phyloP scores from a whole-genome alignment of 2,888 invertebrate species.

The Amiota mariae region DNA sequence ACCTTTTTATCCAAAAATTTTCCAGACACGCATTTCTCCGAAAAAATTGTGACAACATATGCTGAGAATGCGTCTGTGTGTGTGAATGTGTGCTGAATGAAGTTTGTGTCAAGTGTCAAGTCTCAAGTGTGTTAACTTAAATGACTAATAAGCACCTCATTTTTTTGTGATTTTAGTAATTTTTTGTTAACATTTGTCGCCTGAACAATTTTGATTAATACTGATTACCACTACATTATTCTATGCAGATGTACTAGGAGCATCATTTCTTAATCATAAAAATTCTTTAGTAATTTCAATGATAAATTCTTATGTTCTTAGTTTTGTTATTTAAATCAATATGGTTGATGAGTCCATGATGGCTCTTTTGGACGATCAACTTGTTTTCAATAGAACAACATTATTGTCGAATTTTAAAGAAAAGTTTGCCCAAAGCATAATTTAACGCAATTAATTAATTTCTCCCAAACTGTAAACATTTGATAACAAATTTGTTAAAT shows the following conservation, averaged over 20 bases:
- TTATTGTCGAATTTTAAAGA: not conserved
- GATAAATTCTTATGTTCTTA: too few species aligned
- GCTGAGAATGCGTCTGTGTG: too few species aligned
- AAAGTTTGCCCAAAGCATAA: slow-evolving; percentile 3
- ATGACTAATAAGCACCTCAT: not conserved
- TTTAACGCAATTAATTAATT: slow-evolving; percentile 62
- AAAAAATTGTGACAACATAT: too few species aligned
- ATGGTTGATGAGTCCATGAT: too few species aligned
- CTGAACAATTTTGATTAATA: not conserved
- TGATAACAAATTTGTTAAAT: slow-evolving; percentile 69
- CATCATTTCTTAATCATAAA: too few species aligned
- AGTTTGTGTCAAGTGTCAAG: not conserved
- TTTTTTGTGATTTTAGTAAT: not conserved
- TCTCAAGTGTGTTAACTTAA: not conserved
- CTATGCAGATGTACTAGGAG: too few species aligned
- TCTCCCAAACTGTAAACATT: slow-evolving; percentile 66
- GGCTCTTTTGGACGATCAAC: not conserved
- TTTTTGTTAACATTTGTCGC: too few species aligned
- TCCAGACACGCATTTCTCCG: too few species aligned
- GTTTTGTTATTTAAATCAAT: too few species aligned
- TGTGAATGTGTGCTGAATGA: too few species aligned
- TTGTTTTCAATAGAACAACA: slow-evolving; percentile 5
- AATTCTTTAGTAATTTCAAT: too few species aligned
- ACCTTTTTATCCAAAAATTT: not conserved
- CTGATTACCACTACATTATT: too few species aligned